These are phyloP conservation scores for Macrotus californicus DNA, from an alignment of 2,113 vertebrate genomes.

Conservation along the genomic window DNA sequence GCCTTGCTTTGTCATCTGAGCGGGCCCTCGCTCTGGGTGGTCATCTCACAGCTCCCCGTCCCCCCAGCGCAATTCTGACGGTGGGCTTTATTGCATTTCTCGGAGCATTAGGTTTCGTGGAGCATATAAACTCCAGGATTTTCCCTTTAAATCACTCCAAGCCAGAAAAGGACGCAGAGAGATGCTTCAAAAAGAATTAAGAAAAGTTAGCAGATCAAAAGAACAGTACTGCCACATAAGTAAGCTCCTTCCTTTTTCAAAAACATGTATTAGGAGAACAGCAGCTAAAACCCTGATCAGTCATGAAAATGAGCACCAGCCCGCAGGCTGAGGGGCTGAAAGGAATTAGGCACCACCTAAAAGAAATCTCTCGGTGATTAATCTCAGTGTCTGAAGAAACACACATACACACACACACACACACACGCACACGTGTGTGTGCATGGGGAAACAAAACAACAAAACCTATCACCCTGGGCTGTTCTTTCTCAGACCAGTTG, in stretches of 20 bases:
- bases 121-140: constrained; percentile 35
- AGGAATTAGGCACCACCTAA: neutral
- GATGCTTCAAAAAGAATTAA: constrained; percentile 64
- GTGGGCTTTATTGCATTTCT: constrained; percentile 43
- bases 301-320: constrained; percentile 34
- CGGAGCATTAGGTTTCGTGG: constrained; percentile 38
- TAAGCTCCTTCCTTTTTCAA: constrained; percentile 24
- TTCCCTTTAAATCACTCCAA: constrained; percentile 42
- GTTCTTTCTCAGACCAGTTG: neutral
- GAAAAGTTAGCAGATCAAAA: constrained; percentile 61
- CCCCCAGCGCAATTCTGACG: neutral
- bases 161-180: constrained; percentile 26
- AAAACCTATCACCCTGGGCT: neutral
- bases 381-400: neutral
- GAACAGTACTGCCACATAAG: neutral
- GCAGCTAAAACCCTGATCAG: neutral
- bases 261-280: neutral
- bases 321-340: neutral
- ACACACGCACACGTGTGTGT: neutral
- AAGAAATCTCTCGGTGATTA: neutral
- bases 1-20: neutral
- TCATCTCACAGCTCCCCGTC: neutral
- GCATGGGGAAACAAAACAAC: neutral
- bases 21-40: neutral
- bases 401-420: neutral